Evolutionary conservation across 2,888 invertebrate species (phyloP), one percentile per base, ranked within the genome.

Genomic region (Drosophila neutralis): DNA sequence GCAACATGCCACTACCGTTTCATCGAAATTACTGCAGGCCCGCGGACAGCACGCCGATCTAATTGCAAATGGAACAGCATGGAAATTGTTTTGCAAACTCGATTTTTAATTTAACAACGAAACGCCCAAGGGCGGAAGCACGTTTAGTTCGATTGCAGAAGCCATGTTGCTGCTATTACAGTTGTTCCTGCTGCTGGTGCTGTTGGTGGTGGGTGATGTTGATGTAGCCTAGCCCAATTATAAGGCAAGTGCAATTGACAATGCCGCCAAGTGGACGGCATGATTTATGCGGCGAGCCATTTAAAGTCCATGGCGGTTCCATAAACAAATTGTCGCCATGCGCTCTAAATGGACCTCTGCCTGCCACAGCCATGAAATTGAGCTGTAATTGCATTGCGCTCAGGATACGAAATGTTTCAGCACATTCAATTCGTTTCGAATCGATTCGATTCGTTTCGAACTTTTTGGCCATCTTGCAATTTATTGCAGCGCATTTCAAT

Each of bases 281-380:
- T 86, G 86, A 86, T 86, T 86, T 86, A 86, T 89, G 89, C 83
- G 79, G 73, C 88, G 76, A 77, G 60, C 91, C 91, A 89, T 91
- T 89, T 89, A 86, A 86, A 91, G 91, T 87, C 81, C 78, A 80
- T 78, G 90, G 86, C 91, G 91, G 91, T 82, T 80, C 91, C 91
- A 91, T 91, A 91, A 88, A 91, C 90, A 90, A 91, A 90, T 91
- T 91, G 91, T 89, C 84, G 87, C 90, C 83, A 67, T 59, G 60
- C 79, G 73, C 87, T 87, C 78, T 85, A 89, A 87, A 89, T 82
- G 87, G 87, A 73, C 69, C 63, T 79, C 68, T 63, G 80, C 67
- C 67, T 62, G 67, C 61, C 67, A 64, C 48, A 73, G 70, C 82
- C 89, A 85, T 79, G 90, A 85, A 85, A 85, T 85, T 85, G 85